Evolutionary conservation across 1,140 invertebrate genomes (phyloP).

Genomic region (Gerris buenoi): DNA sequence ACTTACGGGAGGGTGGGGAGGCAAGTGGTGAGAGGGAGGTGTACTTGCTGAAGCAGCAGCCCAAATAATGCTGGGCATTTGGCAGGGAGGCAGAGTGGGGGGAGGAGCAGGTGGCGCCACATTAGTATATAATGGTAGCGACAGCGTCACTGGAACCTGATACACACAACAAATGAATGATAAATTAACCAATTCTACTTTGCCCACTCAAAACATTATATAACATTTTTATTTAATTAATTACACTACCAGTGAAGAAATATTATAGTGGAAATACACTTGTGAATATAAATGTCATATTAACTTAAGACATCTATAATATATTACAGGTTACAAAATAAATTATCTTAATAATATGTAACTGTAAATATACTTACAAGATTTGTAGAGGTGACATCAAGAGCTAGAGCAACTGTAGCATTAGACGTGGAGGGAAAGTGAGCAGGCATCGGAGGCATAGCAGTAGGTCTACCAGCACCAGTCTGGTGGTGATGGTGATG

Average conservation of each 20-base stretch:
- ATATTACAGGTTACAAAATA: too few species aligned
- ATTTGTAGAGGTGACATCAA: not conserved
- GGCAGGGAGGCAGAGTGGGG: slow-evolving; percentile 8
- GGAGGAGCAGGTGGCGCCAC: slow-evolving; percentile 21
- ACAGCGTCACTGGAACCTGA: slow-evolving; percentile 34
- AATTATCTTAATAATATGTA: not conserved
- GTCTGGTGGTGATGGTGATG: slow-evolving; percentile 29
- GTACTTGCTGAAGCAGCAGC: not conserved
- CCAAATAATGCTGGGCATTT: not conserved
- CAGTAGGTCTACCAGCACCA: slow-evolving; percentile 20
- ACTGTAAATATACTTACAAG: slow-evolving; percentile 29
- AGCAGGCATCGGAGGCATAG: not conserved
- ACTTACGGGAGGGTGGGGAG: slow-evolving; percentile 9
- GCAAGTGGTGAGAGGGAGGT: slow-evolving; percentile 6
- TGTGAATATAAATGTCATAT: too few species aligned
- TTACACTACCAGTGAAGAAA: too few species aligned
- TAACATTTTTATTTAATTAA: too few species aligned
- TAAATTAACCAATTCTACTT: too few species aligned
- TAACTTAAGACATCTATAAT: too few species aligned
- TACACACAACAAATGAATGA: too few species aligned
- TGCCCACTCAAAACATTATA: too few species aligned
- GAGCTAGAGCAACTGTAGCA: not conserved
- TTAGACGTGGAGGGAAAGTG: not conserved
- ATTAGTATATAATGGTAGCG: slow-evolving; percentile 30
- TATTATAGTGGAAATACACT: too few species aligned